A percentile compares a stretch with the other conserved stretches of the same genome.
Evolutionary conservation across 2,113 vertebrate species (phyloP).

Genomic region (Clarias magur): DNA sequence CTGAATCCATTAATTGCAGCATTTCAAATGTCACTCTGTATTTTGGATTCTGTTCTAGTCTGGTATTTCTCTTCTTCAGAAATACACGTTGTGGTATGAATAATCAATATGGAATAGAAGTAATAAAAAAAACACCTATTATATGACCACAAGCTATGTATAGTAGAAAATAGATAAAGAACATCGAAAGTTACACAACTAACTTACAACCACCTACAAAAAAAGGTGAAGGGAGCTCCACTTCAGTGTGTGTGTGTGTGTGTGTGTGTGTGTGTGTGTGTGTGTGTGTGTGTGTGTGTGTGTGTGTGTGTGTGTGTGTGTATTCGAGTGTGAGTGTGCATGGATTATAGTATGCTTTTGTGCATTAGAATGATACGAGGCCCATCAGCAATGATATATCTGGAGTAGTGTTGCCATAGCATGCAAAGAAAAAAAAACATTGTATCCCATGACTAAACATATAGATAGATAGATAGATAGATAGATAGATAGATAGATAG

Average conservation of each 20-base stretch:
- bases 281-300: no score
- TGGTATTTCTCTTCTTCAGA: not conserved
- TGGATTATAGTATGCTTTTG: not conserved
- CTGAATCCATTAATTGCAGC: not conserved
- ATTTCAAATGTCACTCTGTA: slow-evolving; percentile 8
- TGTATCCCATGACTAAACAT: slow-evolving; percentile 59
- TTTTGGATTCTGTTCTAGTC: not conserved
- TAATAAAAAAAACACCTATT: slow-evolving; percentile 14
- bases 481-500: no score
- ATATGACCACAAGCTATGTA: slow-evolving; percentile 23
- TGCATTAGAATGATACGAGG: not conserved
- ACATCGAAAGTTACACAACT: not conserved
- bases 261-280: slow-evolving; percentile 24
- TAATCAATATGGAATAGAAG: slow-evolving; percentile 16
- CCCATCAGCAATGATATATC: not conserved
- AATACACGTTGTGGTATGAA: slow-evolving; percentile 10
- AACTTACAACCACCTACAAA: not conserved
- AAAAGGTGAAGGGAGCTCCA: not conserved
- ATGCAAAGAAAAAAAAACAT: slow-evolving; percentile 60
- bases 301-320: slow-evolving; percentile 23
- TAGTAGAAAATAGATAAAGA: not conserved
- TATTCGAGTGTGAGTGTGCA: not conserved
- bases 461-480: slow-evolving; percentile 13
- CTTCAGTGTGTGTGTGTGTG: not conserved
- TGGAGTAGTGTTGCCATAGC: slow-evolving; percentile 31